Evolutionary conservation across 2,888 invertebrate species (phyloP), one percentile per base, ranked within the genome.

Genomic region (Eupithecia subfuscata): DNA sequence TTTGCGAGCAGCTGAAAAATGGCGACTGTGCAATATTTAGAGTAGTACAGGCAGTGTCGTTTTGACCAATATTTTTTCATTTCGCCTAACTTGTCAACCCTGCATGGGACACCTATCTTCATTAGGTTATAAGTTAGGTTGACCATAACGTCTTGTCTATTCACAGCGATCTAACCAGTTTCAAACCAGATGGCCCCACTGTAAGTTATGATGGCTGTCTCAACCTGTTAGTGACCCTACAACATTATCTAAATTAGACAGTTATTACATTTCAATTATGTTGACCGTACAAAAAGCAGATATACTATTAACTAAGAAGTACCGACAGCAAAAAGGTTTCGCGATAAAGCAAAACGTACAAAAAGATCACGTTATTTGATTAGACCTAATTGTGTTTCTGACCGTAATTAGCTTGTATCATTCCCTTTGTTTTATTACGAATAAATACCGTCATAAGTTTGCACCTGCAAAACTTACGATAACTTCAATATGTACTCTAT

Each of bases 321-420:
- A 79, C 82, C 85, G 85, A 85, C 84, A 74, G 76, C 80, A 88
- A 88, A 88, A 89, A 87, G 83, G 78, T 81, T 84, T 87, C 84
- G 85, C 86, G 83, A 84, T 85, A 86, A 86, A 85, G 87, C 87
- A 89, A 89, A 89, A 89, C 85, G 85, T 82, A 90, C 82, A 89
- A 90, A 88, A 90, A 91, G 93, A 93, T 94, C 89, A 90, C 87
- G 89, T 91, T 93, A 93, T 93, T 94, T 92, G 94, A 94, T 94
- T 93, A 94, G 86, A 89, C 89, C 93, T 94, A 94, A 94, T 94
- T 93, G 93, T 91, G 90, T 92, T 92, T 92, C 92, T 90, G 91
- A 87, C 86, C 87, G 88, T 91, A 93, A 94, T 94, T 94, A 94
- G 92, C 92, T 91, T 88, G 89, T 93, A 93, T 92, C 90, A 91